Percentiles rank a stretch among this genome's conserved stretches.
Evolutionary conservation across 2,113 vertebrate species (phyloP).

Genomic region (Mus pahari): DNA sequence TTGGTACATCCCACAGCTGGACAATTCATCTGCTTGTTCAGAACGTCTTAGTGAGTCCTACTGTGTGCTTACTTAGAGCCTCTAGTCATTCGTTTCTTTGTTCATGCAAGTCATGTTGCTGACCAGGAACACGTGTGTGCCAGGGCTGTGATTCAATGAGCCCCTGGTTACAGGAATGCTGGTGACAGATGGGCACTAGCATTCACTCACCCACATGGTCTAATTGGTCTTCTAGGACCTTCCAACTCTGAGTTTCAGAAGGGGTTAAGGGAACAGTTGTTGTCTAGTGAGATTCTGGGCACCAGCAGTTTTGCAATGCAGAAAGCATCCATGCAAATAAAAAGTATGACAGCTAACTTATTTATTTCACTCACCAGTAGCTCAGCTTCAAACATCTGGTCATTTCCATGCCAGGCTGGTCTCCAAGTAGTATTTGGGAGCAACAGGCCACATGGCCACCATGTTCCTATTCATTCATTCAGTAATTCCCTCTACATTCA

Average conservation of each 20-base stretch:
- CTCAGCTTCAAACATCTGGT: conserved; percentile 81
- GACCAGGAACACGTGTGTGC: neutral
- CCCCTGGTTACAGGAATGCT: neutral
- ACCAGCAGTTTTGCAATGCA: conserved; percentile 55
- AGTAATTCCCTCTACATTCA: conserved; percentile 70
- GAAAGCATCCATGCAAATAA: conserved; percentile 54
- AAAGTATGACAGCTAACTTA: conserved; percentile 65
- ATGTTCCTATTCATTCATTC: conserved; percentile 70
- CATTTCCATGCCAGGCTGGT: conserved; percentile 81
- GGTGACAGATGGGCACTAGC: neutral
- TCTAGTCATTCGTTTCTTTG: neutral
- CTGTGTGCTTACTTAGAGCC: neutral
- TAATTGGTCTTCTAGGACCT: conserved; percentile 43
- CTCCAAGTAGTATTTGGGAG: conserved; percentile 74
- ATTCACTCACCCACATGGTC: neutral
- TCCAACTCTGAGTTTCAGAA: conserved; percentile 52
- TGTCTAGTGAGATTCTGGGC: conserved; percentile 38
- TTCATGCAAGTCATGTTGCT: neutral
- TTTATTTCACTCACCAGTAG: conserved; percentile 74
- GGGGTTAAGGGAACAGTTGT: conserved; percentile 32
- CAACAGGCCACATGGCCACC: conserved; percentile 68
- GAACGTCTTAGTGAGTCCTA: neutral
- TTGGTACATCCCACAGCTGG: neutral
- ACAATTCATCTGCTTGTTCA: neutral
- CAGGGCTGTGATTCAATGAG: neutral